Base-by-base conservation (phyloP, 2,888 invertebrate species). In the Synergus umbraculus region DNA sequence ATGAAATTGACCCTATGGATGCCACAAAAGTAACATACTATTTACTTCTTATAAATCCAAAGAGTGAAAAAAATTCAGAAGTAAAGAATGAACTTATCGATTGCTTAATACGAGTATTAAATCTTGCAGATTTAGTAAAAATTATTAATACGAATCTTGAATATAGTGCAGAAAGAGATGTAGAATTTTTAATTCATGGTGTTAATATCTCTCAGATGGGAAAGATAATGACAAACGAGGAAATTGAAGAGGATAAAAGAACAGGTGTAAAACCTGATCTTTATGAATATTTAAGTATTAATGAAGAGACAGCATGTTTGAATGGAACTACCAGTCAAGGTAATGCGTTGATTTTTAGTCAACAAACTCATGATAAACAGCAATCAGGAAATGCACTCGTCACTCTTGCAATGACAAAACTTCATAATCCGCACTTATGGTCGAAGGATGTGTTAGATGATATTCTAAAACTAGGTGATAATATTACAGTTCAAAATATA, bases 361-460 rank as follows among this genome's bases (percentile, higher is more conserved):
- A 82, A 1, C 85, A 84, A 13, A 91, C 88, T 0, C 85, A 88
- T 5, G 85, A 89, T 77, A 91, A 88, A 0, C 94, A 95, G 79
- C 94, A 94, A 0, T 92, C 95, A 0, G 93, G 94, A 7, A 93
- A 93, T 1, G 94, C 95, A 0, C 88, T 95, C 0, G 93, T 94
- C 0, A 93, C 94, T 0, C 92, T 94, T 0, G 94, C 94, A 29
- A 95, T 95, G 95, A 93, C 94, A 0, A 92, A 93, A 83, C 88
- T 95, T 0, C 93, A 95, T 10, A 93, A 94, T 7, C 93, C 95
- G 0, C 93, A 93, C 67, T 92, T 94, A 5, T 95, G 95, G 95
- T 94, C 94, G 7, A 91, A 92, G 4, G 93, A 93, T n/a, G 94
- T 95, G 0, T 87, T 94, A 4, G 94, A 93, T 80, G 93, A 94